Percentiles rank a stretch among this genome's conserved stretches.
These are phyloP conservation scores for Squalus acanthias DNA, from an alignment of 2,797 vertebrate genomes.

Conservation along the genomic window DNA sequence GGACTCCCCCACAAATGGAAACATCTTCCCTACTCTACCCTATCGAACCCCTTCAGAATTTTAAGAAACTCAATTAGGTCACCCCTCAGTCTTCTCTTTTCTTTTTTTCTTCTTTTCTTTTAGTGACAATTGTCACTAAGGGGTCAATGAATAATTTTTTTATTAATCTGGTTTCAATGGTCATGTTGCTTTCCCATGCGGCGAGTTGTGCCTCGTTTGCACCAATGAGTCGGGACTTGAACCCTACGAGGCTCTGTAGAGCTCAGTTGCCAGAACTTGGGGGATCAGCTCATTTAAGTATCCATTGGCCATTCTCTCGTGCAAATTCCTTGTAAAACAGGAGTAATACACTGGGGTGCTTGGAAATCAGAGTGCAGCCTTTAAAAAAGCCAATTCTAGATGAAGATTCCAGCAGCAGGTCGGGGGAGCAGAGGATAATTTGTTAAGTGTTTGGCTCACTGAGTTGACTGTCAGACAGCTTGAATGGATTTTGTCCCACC, in stretches of 20 bases:
- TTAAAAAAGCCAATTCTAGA: neutral
- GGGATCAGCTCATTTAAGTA: neutral
- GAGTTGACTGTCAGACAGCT: neutral
- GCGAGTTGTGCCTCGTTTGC: neutral
- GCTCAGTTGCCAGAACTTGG: neutral
- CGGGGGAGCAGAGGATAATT: neutral
- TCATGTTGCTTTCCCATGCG: neutral
- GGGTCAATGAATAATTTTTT: neutral
- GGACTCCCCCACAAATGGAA: neutral
- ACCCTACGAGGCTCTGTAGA: neutral
- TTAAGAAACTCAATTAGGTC: neutral
- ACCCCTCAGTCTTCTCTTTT: neutral
- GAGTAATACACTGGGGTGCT: neutral
- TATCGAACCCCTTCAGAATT: neutral
- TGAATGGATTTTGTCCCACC: neutral
- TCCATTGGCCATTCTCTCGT: neutral
- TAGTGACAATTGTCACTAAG: neutral
- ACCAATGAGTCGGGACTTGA: neutral
- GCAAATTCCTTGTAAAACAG: neutral
- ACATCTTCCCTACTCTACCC: neutral
- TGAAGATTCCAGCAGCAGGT: neutral
- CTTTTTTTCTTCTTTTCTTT: neutral
- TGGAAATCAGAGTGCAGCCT: neutral
- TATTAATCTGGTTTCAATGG: neutral
- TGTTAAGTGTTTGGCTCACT: neutral